Base-by-base conservation (phyloP, 2,113 vertebrate species). In the Nansenia antarctica region DNA sequence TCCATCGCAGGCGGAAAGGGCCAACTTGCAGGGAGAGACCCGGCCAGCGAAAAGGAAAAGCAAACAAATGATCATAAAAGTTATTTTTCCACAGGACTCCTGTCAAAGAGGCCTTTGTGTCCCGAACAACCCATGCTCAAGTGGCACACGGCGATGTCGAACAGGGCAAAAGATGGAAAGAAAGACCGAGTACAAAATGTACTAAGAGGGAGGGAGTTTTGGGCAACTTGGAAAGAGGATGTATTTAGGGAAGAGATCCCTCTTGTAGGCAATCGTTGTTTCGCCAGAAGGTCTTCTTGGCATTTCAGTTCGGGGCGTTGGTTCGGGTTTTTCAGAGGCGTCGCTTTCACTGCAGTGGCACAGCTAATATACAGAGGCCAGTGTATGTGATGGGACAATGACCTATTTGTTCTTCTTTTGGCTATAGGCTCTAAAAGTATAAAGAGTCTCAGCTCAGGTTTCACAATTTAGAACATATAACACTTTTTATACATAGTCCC, bases 21-120 rank as follows among this genome's bases (percentile, higher is more conserved):
- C 59, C 31, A 20, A 58, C 54, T 62, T 69, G 54, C 31, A 63
- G 67, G 11, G 69, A 62, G 67, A 79, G 82, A 85, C 70, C 42
- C 54, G 65, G 66, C 59, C 77, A 18, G 78, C 73, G n/a, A 81
- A 75, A 74, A 77, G 42, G 39, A 57, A 78, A 85, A 81, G 68
- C 75, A 88, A 89, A 86, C 77, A 85, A 88, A 83, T 74, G n/a
- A 79, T 70, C 72, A 74, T 32, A 63, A 76, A 79, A 80, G 49
- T 81, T 77, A 84, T 83, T 87, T 89, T 87, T 87, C 81, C 80
- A 6, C 57, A 73, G 53, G 74, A 84, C 73, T 78, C 69, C 79
- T 82, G 82, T 86, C 86, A 87, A 90, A 84, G 80, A 79, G 83
- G 81, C 49, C 88, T 89, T 91, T 91, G 89, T 92, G 62, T 73